Percentiles rank a stretch among this genome's conserved stretches.
These are phyloP conservation scores for Caenorhabditis brenneri DNA, from an alignment of 1,140 invertebrate species.

Conservation along the genomic window DNA sequence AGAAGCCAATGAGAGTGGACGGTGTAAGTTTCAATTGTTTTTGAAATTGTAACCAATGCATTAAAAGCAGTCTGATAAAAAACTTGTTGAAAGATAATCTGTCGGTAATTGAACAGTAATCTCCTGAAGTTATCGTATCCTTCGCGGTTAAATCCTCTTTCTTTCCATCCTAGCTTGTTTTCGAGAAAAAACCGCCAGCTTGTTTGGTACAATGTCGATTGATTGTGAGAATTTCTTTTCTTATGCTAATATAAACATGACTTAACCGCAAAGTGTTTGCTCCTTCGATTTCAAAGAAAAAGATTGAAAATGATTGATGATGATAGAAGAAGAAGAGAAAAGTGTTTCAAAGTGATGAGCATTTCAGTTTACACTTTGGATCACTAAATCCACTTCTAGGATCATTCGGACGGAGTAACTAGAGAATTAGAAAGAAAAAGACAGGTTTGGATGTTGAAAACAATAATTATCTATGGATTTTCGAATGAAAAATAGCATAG, in stretches of 20 bases:
- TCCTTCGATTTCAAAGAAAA: neutral
- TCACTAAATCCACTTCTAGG: neutral
- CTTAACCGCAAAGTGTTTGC: too few species aligned
- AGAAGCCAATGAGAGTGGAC: neutral
- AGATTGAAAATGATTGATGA: slow-evolving; percentile 2
- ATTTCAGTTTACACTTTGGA: neutral
- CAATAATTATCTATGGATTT: too few species aligned
- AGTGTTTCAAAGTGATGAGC: neutral
- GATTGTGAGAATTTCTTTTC: too few species aligned
- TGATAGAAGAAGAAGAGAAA: neutral
- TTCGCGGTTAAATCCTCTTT: too few species aligned
- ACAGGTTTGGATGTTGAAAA: too few species aligned
- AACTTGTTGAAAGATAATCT: too few species aligned
- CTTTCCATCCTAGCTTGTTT: too few species aligned
- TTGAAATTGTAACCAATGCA: neutral
- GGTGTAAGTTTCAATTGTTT: neutral
- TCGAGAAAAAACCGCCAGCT: too few species aligned
- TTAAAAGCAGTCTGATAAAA: neutral
- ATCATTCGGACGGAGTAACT: neutral
- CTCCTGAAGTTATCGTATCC: neutral
- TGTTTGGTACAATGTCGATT: too few species aligned
- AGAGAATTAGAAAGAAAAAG: neutral
- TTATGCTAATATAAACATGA: too few species aligned
- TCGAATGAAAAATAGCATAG: too few species aligned
- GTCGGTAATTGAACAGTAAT: too few species aligned